Base-by-base conservation (phyloP, 2,113 vertebrate species). In the Corapipo altera region DNA sequence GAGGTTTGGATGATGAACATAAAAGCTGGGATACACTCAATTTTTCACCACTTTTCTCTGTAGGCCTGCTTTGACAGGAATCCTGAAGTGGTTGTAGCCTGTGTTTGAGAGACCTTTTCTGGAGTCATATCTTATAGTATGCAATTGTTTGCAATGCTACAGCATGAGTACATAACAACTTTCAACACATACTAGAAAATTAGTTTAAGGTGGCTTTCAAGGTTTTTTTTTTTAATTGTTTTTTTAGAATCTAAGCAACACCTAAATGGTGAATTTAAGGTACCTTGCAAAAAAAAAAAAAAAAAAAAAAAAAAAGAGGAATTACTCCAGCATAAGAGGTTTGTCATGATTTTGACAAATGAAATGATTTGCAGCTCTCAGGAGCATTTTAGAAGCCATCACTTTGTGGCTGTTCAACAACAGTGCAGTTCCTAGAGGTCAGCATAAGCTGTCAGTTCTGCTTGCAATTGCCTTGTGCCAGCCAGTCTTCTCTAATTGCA, bases 401-500 rank as follows among this genome's bases (percentile, higher is more conserved):
- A 5, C 19, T 51, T 24, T 33, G 12, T 66, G 43, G 33, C 55
- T 85, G 35, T 49, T 83, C 26, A 70, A 44, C 30, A 85, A 2
- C 33, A 64, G 69, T 22, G 19, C 59, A 66, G 52, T 93, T 96
- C 69, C 39, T 77, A 30, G 82, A 88, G 75, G 85, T 96, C 75
- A 92, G 85, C 85, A 84, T 9, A 19, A 65, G 72, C 55, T 94
- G 93, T 92, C 82, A 75, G 88, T 39, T 84, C 79, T 91, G 79
- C 43, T 89, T 95, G 75, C 16, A 37, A 13, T 21, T 62, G 35
- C 19, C 59, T 71, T 90, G 27, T 80, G 88, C 90, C 43, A 37
- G 12, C 35, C 28, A 55, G 26, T 83, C 85, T 88, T 27, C 19
- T 83, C 75, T 93, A n/a, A 54, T 28, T 90, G 75, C 52, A 69